Evolutionary conservation across 30 jellyfish, hydroid and myxozoan genomes (phyloP), one percentile per base, ranked within the genome.

Genomic region (Pseudorhiza aurosa): DNA sequence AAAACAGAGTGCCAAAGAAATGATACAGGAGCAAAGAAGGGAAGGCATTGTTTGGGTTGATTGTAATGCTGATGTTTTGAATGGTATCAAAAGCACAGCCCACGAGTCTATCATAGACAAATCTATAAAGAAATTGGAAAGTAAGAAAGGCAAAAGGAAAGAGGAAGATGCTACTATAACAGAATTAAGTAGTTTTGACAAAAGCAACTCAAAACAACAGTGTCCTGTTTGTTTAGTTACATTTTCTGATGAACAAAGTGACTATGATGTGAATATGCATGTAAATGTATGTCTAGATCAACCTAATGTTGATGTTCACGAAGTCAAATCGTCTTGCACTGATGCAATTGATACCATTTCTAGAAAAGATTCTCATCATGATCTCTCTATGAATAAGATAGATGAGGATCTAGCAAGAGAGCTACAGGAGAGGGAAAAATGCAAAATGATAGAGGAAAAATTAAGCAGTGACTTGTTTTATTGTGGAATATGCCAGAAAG

Each of bases 401-500:
- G 91, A 80, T 80, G 91, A 80, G 49, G 83, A 63, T 15, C 10
- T 65, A 2, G 91, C 91, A 21, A 80, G 53, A 51, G 43, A 36
- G 27, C 28, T 80, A 65, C 91, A 80, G 68, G 60, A 65, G 22
- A 80, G 91, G 39, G 91, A 80, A 19, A 36, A 21, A 17, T 77
- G 58, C 18, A 80, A 63, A 27, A 27, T 22, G 14, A 3, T 35
- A 1, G 91, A 80, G 60, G 91, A 80, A 65, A 46, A 17, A 6
- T 47, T 80, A 24, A 80, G 77, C 35, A 39, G 57, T 33, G 67
- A 39, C 45, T 27, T 80, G 42, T 39, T 26, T 18, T 80, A 64
- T 51, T 80, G 91, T 51, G 71, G 77, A 21, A 37, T 80, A 2
- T 80, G 91, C 53, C 85, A 80, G 22, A 80, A 80, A 32, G 84